A percentile compares a stretch with the other conserved stretches of the same genome.
Evolutionary conservation across 2,888 invertebrate species (phyloP).

Genomic region (Zele albiditarsus): DNA sequence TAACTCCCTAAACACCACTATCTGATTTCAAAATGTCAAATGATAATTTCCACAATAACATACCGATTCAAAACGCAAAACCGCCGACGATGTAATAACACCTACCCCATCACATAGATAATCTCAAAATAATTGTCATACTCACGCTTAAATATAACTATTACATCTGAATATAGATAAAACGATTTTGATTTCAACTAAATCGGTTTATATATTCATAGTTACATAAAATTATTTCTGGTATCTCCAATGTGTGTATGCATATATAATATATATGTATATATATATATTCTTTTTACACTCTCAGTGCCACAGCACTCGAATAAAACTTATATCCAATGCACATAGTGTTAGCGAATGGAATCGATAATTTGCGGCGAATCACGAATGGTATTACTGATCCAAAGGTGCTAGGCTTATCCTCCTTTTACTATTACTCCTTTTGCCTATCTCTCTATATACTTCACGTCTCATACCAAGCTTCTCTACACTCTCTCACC

Average conservation of each 20-base stretch:
- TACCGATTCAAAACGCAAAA: too few species aligned
- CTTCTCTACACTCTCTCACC: background rate
- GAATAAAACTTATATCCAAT: constrained; percentile 1
- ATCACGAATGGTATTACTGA: constrained; percentile 19
- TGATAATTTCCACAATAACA: too few species aligned
- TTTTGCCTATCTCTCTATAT: background rate
- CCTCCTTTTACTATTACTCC: constrained; percentile 2
- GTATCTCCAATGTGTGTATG: background rate
- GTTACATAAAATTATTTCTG: constrained; percentile 2
- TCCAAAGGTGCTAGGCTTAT: constrained; percentile 13
- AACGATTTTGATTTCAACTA: background rate
- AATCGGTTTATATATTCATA: background rate
- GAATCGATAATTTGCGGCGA: constrained; percentile 31
- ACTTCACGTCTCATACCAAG: constrained; percentile 1
- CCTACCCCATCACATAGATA: background rate
- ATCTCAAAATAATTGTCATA: background rate
- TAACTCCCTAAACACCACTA: too few species aligned
- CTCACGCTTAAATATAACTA: constrained; percentile 2
- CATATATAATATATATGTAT: background rate
- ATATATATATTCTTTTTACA: background rate
- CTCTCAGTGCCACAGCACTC: background rate
- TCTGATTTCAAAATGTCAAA: too few species aligned
- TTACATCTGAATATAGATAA: background rate
- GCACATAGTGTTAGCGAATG: constrained; percentile 5
- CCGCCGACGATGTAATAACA: too few species aligned